phyloP scores from a whole-genome alignment of 2,797 vertebrate genomes.

The Pitangus sulphuratus region DNA sequence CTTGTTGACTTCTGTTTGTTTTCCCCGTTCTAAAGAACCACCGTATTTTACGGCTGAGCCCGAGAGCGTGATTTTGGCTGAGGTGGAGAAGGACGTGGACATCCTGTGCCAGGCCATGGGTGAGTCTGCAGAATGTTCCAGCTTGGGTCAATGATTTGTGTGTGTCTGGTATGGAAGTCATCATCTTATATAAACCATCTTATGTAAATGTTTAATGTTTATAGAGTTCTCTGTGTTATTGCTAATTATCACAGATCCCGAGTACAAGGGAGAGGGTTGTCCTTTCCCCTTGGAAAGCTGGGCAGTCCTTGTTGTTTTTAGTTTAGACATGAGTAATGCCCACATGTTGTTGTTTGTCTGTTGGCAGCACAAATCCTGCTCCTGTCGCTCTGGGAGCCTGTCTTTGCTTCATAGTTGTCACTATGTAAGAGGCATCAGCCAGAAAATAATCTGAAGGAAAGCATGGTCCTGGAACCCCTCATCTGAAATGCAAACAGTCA shows the following conservation, averaged over 20 bases:
- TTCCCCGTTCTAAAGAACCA: conserved; percentile 76
- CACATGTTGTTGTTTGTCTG: fast-evolving
- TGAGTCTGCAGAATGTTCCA: conserved; percentile 57
- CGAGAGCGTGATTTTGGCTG: conserved; percentile 78
- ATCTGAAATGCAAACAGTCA: background rate
- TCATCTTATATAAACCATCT: background rate
- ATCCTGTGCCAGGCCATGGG: conserved; percentile 88
- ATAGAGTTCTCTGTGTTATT: background rate
- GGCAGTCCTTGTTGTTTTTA: background rate
- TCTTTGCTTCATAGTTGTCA: background rate
- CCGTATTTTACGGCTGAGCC: conserved; percentile 87
- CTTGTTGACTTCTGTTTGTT: conserved; percentile 7
- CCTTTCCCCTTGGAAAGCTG: background rate
- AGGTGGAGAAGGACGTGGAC: conserved; percentile 85
- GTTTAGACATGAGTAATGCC: background rate
- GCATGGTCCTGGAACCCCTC: background rate
- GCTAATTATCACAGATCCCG: background rate
- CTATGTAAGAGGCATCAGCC: background rate
- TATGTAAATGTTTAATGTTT: background rate
- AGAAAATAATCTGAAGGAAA: background rate
- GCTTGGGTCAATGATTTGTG: fast-evolving
- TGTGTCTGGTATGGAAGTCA: background rate
- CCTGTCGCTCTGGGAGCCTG: background rate
- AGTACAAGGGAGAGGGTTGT: background rate
- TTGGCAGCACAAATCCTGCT: background rate